Percentiles rank a stretch among this genome's conserved stretches.
phyloP scores from a whole-genome alignment of 2,113 vertebrate genomes.

The Piprites chloris region DNA sequence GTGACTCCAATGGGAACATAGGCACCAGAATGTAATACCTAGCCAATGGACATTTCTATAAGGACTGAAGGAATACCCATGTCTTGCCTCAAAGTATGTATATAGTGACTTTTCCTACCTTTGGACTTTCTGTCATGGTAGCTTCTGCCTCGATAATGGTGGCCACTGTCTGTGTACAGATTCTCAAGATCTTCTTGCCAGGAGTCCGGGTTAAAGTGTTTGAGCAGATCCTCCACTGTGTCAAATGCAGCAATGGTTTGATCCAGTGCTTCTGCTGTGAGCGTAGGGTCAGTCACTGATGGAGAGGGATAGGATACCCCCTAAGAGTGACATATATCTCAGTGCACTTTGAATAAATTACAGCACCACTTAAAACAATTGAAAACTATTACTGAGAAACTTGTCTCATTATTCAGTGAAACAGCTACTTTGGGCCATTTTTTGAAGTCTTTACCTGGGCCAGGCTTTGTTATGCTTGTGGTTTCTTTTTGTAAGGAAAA shows the following conservation, averaged over 20 bases:
- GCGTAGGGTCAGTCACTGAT: constrained; percentile 78
- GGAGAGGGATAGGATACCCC: constrained; percentile 69
- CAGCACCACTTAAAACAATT: constrained; percentile 5
- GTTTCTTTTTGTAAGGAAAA: background rate
- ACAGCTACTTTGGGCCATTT: background rate
- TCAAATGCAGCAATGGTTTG: constrained; percentile 87
- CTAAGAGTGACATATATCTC: constrained; percentile 76
- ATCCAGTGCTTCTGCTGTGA: constrained; percentile 84
- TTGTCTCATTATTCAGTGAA: background rate
- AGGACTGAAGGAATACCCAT: background rate
- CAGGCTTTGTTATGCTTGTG: background rate
- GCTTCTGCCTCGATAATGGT: constrained; percentile 82
- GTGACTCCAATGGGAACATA: background rate
- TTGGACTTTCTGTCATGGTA: constrained; percentile 88
- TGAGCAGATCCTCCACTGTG: constrained; percentile 90
- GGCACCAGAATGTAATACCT: background rate
- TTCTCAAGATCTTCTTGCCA: constrained; percentile 93
- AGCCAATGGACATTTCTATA: background rate
- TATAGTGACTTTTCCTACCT: constrained; percentile 72
- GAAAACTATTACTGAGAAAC: background rate
- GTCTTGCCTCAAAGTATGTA: background rate
- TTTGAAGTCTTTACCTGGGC: background rate
- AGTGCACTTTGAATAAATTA: constrained; percentile 58
- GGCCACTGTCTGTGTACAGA: constrained; percentile 83
- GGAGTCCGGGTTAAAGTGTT: constrained; percentile 85